Evolutionary conservation across 2,113 vertebrate species (phyloP).

Genomic region (Poeciliopsis retropinna): DNA sequence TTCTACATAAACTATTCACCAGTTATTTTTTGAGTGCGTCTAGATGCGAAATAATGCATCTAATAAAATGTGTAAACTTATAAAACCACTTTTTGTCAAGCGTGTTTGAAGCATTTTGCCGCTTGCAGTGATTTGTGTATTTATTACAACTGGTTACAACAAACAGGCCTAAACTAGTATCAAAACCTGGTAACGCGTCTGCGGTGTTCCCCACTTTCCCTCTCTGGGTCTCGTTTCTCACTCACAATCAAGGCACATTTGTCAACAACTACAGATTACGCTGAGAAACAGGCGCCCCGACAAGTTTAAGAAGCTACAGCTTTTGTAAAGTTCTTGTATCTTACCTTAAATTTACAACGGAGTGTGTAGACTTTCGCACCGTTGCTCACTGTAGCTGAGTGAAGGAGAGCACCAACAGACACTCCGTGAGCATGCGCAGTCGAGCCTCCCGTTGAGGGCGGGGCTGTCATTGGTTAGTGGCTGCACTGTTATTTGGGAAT

Average conservation of each 20-base stretch:
- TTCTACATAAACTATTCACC: background rate
- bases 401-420: slow-evolving; percentile 66
- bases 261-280: background rate
- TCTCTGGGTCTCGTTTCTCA: slow-evolving; percentile 23
- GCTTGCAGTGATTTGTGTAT: background rate
- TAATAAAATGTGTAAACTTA: too few species aligned
- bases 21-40: background rate
- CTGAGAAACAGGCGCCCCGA: background rate
- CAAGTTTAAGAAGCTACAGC: background rate
- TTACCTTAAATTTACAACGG: slow-evolving; percentile 61
- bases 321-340: background rate
- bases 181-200: slow-evolving; percentile 16
- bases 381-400: slow-evolving; percentile 51
- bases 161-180: slow-evolving; percentile 30
- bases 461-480: slow-evolving; percentile 47
- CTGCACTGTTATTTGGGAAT: background rate
- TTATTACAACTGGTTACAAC: background rate
- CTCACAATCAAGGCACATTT: slow-evolving; percentile 1
- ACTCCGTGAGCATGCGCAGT: slow-evolving; percentile 66
- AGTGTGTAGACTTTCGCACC: slow-evolving; percentile 29
- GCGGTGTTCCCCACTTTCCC: background rate
- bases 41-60: too few species aligned
- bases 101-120: background rate
- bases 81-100: too few species aligned
- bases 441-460: slow-evolving; percentile 44